Base-by-base conservation (phyloP, 1,140 invertebrate species). In the Phenacoccus solenopsis region DNA sequence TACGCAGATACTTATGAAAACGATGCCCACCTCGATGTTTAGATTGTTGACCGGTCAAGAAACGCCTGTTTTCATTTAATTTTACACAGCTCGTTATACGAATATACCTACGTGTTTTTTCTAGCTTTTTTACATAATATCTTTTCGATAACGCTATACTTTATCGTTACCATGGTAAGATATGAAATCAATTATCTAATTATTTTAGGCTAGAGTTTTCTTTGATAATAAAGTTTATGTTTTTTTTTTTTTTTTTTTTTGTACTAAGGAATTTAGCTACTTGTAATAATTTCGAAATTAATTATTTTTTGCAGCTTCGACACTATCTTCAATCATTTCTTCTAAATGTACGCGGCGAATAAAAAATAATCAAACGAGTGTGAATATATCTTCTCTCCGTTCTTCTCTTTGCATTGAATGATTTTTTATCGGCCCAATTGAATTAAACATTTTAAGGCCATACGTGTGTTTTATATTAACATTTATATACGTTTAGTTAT, bases 11-110 rank as follows among this genome's bases (percentile, higher is more conserved):
- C 85, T 98, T 73, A 98, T 99, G 96, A 98, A 98, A 82, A 99
- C 97, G 68, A 99, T 99, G 97, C 97, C 97, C 73, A 99, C 97
- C 71, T 98, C 97, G 68, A 98, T 99, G 93, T 99, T 98, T 84
- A 87, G 96, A 76, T 84, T 99, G 78, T 83, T 99, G 77, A 99
- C 97, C 71, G 97, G 97, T 70, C 97, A 99, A 83, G 97, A 99
- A 83, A 94, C 94, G 78, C 97, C 97, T 75, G 91, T 98, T 81
- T 99, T 98, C 82, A 98, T 99, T 82, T 92, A 90, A 88, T 69
- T 24, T n/a, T n/a, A n/a, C n/a, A 64, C 25, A 24, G 22, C 59
- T 64, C 59, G 59, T 25, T 64, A 25, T 64, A 64, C 22, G 59
- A 24, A 25, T 64, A 25, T n/a, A n/a, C n/a, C n/a, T n/a, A 25